phyloP scores from a whole-genome alignment of 1,140 invertebrate species.

The Zaprionus kolodkinae region DNA sequence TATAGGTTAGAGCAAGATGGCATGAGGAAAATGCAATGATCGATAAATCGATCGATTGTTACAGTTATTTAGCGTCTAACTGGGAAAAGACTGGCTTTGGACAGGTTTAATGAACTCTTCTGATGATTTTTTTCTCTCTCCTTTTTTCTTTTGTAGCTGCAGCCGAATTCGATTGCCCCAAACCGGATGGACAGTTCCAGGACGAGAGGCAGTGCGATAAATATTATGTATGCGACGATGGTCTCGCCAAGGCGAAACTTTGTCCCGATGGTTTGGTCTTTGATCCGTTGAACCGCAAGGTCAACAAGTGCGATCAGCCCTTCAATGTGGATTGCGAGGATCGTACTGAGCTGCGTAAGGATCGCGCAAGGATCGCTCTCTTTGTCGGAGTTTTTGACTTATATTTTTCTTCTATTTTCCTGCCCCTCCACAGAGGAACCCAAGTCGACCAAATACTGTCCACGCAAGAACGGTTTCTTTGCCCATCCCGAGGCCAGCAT shows the following conservation, averaged over 20 bases:
- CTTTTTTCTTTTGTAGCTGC: constrained; percentile 63
- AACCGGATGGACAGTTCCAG: constrained; percentile 91
- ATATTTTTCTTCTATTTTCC: not conserved
- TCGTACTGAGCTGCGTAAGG: constrained; percentile 93
- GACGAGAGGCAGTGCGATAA: constrained; percentile 93
- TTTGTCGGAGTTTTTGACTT: not conserved
- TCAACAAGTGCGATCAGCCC: constrained; percentile 95
- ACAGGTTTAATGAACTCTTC: constrained; percentile 47
- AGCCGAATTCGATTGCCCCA: constrained; percentile 89
- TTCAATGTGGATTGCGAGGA: constrained; percentile 95
- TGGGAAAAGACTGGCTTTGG: constrained; percentile 33
- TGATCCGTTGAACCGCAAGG: constrained; percentile 91
- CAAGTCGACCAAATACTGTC: constrained; percentile 89
- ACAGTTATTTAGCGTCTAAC: constrained; percentile 56
- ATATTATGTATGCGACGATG: constrained; percentile 92
- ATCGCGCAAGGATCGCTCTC: not conserved
- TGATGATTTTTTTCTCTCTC: not conserved
- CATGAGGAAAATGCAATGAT: constrained; percentile 17
- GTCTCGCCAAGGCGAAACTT: constrained; percentile 89
- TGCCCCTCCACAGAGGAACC: constrained; percentile 89
- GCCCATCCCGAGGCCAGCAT: constrained; percentile 91
- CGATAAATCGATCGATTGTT: constrained; percentile 45
- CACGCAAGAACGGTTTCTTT: constrained; percentile 94
- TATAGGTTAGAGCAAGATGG: constrained; percentile 1
- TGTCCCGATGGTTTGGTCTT: constrained; percentile 95